Evolutionary conservation across 2,797 vertebrate genomes (phyloP).

Genomic region (Phyllotis vaccarum): DNA sequence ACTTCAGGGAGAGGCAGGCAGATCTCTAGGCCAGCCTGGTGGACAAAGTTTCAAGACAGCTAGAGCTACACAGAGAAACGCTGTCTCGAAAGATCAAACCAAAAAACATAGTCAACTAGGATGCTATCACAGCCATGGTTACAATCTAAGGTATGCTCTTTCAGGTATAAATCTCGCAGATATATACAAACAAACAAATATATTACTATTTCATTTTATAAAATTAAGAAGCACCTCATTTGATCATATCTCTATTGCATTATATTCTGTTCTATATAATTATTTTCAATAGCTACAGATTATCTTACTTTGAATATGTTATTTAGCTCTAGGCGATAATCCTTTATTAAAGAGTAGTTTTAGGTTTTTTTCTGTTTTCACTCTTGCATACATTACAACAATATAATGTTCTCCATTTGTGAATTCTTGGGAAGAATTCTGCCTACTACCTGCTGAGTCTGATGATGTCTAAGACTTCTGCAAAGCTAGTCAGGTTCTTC

Average conservation of each 20-base stretch:
- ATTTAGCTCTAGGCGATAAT: neutral
- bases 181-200: neutral
- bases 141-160: slow-evolving; percentile 31
- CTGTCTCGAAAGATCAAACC: neutral
- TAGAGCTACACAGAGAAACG: neutral
- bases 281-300: neutral
- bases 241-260: neutral
- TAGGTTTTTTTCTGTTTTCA: neutral
- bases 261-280: neutral
- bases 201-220: neutral
- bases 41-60: neutral
- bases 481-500: neutral
- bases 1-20: neutral
- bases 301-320: slow-evolving; percentile 29
- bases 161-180: neutral
- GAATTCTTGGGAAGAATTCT: slow-evolving; percentile 8
- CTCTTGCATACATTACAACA: neutral
- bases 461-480: neutral
- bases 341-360: neutral
- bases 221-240: slow-evolving; percentile 27
- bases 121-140: slow-evolving; percentile 19
- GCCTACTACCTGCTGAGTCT: neutral
- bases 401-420: neutral
- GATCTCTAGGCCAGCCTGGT: neutral
- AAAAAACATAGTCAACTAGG: slow-evolving; percentile 10